Conservation (phyloP, 2,797 vertebrate genomes). For the Aulostomus chinensis region DNA sequence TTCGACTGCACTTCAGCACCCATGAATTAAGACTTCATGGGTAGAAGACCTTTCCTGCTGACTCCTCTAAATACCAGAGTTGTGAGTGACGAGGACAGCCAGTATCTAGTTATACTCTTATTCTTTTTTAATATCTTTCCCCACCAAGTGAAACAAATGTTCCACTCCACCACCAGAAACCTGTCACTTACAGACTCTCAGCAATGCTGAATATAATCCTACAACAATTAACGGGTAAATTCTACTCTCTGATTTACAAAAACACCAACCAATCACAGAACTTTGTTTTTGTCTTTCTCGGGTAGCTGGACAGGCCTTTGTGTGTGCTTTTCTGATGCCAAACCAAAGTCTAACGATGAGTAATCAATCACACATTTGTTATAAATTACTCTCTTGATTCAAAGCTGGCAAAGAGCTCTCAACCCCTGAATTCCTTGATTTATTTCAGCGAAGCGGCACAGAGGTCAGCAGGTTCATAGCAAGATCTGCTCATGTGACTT, state of each 20-base stretch:
- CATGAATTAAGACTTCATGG: too few relatives aligned
- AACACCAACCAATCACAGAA: background rate
- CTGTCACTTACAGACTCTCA: too few relatives aligned
- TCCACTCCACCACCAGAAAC: too few relatives aligned
- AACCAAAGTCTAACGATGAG: background rate
- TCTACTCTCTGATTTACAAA: background rate
- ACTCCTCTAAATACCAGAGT: too few relatives aligned
- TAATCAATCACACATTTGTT: background rate
- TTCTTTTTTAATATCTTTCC: too few relatives aligned
- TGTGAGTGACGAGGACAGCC: too few relatives aligned
- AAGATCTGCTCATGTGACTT: background rate
- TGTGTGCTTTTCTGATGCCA: background rate
- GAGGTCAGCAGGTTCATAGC: background rate
- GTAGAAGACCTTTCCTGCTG: too few relatives aligned
- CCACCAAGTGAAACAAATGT: too few relatives aligned
- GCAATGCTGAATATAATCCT: too few relatives aligned
- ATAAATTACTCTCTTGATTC: background rate
- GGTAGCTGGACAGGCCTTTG: background rate
- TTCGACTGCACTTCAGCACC: too few relatives aligned
- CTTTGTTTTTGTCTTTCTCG: background rate
- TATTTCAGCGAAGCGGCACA: slow-evolving; percentile 1
- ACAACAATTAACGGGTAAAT: too few relatives aligned
- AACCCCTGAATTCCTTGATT: background rate
- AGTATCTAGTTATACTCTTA: too few relatives aligned
- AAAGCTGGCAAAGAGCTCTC: background rate